Percentiles rank a stretch among this genome's conserved stretches.
phyloP scores from a whole-genome alignment of 1,140 invertebrate genomes.

The Drosophila subobscura region DNA sequence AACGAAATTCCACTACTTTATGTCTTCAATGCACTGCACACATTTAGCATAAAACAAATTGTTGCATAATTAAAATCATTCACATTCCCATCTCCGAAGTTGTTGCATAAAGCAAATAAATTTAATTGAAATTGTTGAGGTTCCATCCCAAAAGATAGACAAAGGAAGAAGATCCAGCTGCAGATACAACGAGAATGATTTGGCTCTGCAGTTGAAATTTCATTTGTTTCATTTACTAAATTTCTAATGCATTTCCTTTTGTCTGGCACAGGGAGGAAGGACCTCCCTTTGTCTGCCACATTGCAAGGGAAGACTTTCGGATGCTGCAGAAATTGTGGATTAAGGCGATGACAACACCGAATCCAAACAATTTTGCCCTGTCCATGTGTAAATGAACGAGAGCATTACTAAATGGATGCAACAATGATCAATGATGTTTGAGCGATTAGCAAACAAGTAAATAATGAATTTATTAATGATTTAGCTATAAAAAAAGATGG shows the following conservation, averaged over 20 bases:
- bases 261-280: conserved; percentile 31
- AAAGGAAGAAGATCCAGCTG: background rate
- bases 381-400: no score
- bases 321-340: conserved; percentile 21
- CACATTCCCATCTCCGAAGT: conserved; percentile 29
- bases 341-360: no score
- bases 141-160: background rate
- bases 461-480: no score
- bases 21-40: conserved; percentile 20
- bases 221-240: conserved; percentile 50
- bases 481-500: no score
- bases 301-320: background rate
- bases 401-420: no score
- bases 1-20: conserved; percentile 21
- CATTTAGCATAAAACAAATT: conserved; percentile 23
- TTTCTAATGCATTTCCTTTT: conserved; percentile 46
- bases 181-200: conserved; percentile 23
- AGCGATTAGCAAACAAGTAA: no score
- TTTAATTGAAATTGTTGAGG: conserved; percentile 45
- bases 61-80: conserved; percentile 51
- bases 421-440: no score
- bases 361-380: no score
- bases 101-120: conserved; percentile 39
- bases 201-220: conserved; percentile 47
- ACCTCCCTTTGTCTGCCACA: background rate